A percentile compares a stretch with the other conserved stretches of the same genome.
Conservation (phyloP, 2,888 invertebrate genomes). For the Augochlorella aurata region DNA sequence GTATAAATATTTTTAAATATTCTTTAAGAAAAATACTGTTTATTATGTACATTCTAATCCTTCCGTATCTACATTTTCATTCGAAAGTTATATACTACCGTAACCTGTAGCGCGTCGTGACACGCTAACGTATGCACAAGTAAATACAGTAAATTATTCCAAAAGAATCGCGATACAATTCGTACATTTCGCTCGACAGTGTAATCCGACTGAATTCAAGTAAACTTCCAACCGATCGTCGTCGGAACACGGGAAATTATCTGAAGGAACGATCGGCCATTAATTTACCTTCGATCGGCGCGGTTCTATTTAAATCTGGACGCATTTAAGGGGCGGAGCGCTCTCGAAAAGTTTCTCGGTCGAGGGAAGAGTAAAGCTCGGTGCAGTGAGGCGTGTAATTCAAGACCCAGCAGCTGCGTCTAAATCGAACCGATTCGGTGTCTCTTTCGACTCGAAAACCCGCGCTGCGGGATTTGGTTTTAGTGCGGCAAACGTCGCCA, state of each 20-base stretch:
- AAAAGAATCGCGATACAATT: too few species aligned
- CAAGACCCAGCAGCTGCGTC: constrained; percentile 43
- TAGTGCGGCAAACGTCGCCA: not conserved
- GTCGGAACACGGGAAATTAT: too few species aligned
- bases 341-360: constrained; percentile 24
- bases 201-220: not conserved
- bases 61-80: too few species aligned
- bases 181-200: too few species aligned
- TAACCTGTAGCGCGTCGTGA: too few species aligned
- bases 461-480: not conserved
- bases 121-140: too few species aligned
- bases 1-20: too few species aligned
- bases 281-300: constrained; percentile 34
- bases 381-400: constrained; percentile 42
- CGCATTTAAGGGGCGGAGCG: constrained; percentile 2
- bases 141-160: too few species aligned
- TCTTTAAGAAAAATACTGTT: too few species aligned
- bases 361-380: constrained; percentile 31
- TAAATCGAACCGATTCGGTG: constrained; percentile 40
- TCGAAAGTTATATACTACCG: too few species aligned
- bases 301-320: not conserved
- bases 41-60: too few species aligned
- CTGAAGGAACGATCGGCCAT: not conserved
- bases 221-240: not conserved
- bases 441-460: constrained; percentile 12